These are phyloP conservation scores for Leucosticte australis DNA, from an alignment of 2,113 vertebrate genomes.

Conservation along the genomic window DNA sequence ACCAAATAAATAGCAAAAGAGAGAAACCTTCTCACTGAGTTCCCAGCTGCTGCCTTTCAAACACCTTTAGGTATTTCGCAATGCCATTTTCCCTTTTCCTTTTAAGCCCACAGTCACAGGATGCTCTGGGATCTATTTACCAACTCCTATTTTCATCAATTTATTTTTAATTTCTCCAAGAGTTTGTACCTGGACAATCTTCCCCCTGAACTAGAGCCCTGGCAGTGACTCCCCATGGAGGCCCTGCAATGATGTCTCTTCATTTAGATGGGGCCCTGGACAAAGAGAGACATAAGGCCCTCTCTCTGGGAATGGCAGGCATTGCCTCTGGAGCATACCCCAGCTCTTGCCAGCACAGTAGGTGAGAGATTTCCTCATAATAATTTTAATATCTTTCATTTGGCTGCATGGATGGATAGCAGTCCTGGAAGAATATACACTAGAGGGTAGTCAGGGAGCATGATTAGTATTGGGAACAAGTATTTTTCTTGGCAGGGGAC, in stretches of 20 bases:
- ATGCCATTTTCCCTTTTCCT: not conserved
- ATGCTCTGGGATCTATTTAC: not conserved
- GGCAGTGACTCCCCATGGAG: not conserved
- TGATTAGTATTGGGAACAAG: slow-evolving; percentile 57
- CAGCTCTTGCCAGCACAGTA: slow-evolving; percentile 4
- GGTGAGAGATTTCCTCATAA: slow-evolving; percentile 17
- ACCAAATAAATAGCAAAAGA: not conserved
- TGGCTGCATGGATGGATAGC: not conserved
- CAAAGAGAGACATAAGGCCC: not conserved
- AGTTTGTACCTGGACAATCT: not conserved
- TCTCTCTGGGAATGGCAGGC: not conserved
- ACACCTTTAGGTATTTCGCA: not conserved
- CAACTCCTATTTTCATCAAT: not conserved
- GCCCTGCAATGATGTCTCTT: not conserved
- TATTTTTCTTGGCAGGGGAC: slow-evolving; percentile 61
- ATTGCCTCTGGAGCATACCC: not conserved
- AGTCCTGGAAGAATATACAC: slow-evolving; percentile 49
- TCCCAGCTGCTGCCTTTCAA: not conserved
- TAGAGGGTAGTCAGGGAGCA: slow-evolving; percentile 63
- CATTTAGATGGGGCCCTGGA: not conserved
- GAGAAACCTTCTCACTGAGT: not conserved
- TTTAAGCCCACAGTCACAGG: not conserved
- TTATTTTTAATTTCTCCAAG: not conserved
- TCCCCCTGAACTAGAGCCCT: not conserved
- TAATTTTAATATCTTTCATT: slow-evolving; percentile 28